phyloP scores from a whole-genome alignment of 1,140 invertebrate genomes.

The Apocrypta bakeri region DNA sequence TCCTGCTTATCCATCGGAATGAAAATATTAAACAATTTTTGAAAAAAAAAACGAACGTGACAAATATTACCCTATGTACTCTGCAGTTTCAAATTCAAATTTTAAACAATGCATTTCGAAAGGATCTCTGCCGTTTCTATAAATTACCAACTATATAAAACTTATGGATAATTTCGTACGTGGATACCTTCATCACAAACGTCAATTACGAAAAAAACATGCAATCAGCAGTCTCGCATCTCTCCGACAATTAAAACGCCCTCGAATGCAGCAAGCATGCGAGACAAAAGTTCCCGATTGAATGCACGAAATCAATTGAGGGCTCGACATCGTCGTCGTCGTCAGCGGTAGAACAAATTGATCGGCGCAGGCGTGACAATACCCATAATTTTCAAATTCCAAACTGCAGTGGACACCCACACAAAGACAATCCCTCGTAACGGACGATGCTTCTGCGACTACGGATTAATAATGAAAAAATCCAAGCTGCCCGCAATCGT shows the following conservation, averaged over 20 bases:
- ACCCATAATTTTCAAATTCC: slow-evolving; percentile 13
- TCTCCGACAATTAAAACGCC: not conserved
- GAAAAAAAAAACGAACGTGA: too few relatives aligned
- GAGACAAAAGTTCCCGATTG: slow-evolving; percentile 8
- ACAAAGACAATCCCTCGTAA: not conserved
- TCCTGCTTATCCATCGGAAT: too few relatives aligned
- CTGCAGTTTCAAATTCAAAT: too few relatives aligned
- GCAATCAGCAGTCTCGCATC: not conserved
- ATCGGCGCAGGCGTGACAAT: not conserved
- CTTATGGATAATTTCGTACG: too few relatives aligned
- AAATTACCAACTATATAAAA: too few relatives aligned
- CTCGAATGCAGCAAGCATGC: not conserved
- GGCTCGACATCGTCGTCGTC: not conserved
- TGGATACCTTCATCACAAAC: not conserved
- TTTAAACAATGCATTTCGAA: too few relatives aligned
- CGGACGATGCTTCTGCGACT: not conserved
- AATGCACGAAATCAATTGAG: slow-evolving; percentile 8
- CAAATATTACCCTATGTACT: too few relatives aligned
- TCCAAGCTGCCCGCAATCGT: not conserved
- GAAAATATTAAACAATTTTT: too few relatives aligned
- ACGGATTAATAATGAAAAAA: not conserved
- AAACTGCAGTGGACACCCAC: not conserved
- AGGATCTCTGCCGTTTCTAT: too few relatives aligned
- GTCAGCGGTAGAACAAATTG: not conserved
- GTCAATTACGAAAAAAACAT: not conserved